Base-by-base conservation (phyloP, 2,797 vertebrate species). In the Amblyopsis hoosieri region DNA sequence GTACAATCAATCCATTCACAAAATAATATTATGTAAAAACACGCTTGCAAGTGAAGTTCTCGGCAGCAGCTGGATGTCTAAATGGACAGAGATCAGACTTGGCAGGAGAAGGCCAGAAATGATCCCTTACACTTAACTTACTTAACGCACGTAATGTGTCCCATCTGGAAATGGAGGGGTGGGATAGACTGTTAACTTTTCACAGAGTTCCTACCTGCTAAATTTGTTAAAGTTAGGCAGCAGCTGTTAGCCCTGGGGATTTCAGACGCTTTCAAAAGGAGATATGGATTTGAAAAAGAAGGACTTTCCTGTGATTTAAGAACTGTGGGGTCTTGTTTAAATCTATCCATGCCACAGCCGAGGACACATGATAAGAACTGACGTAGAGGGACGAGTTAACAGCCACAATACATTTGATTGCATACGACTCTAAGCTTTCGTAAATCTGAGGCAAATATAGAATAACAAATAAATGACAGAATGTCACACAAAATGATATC, bases 1-100 rank as follows among this genome's bases (percentile, higher is more conserved):
- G 70, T 63, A 64, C 74, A 91, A 84, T 86, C 33, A 57, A 62
- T 78, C 73, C 60, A 86, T 89, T 90, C 89, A 88, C 76, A 72
- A 52, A 11, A 15, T 80, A 67, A 75, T 82, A 72, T 79, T 82
- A 65, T 15, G 49, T 23, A 23, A 23, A 23, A 23, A 23, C 37
- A 37, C 37, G 8, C 37, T 57, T 75, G 69, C 72, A 70, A 75
- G 46, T 69, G 53, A 78, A 75, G 60, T 60, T 76, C 67, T 29
- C 60, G 9, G 4, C 4, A 89, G 80, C 73, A 81, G 74, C 73
- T 84, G 80, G 62, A 42, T 52, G 52, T 47, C 60, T 64, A 70
- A 80, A 67, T 62, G 58, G 57, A 74, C 31, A 54, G 62, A 48
- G 69, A 54, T 76, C 61, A 80, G 63, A 74, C 50, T 51, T 71